Percentiles rank a stretch among this genome's conserved stretches.
phyloP scores from a whole-genome alignment of 1,140 invertebrate genomes.

The Cylas formicarius region DNA sequence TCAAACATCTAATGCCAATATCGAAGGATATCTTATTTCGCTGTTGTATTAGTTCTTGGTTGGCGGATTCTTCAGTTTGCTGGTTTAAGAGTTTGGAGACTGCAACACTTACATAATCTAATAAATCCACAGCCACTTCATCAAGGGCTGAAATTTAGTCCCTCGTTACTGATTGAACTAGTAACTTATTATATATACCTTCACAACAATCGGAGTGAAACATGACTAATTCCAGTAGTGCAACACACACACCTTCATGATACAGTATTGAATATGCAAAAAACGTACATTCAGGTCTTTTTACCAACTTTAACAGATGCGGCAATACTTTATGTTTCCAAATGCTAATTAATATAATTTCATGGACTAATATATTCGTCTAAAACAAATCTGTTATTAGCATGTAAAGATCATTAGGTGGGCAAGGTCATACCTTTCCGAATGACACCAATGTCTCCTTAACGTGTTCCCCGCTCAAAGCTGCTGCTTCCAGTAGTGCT shows the following conservation, averaged over 20 bases:
- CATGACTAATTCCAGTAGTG: conserved; percentile 64
- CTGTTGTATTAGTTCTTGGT: conserved; percentile 56
- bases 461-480: conserved; percentile 60
- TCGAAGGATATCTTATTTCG: conserved; percentile 60
- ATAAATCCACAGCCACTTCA: conserved; percentile 61
- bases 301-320: conserved; percentile 56
- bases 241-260: conserved; percentile 48
- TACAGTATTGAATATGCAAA: conserved; percentile 55
- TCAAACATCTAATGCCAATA: conserved; percentile 62
- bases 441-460: conserved; percentile 61
- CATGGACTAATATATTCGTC: conserved; percentile 61
- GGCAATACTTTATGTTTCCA: conserved; percentile 72
- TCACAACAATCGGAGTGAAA: conserved; percentile 66
- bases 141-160: conserved; percentile 43
- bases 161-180: background rate
- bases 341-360: conserved; percentile 66
- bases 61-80: conserved; percentile 41
- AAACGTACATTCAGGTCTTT: conserved; percentile 59
- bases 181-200: conserved; percentile 41
- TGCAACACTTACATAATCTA: conserved; percentile 59
- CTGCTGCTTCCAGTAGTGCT: conserved; percentile 62
- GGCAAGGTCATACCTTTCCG: conserved; percentile 48
- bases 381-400: conserved; percentile 40
- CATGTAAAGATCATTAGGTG: background rate
- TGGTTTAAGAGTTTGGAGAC: conserved; percentile 32